phyloP scores from a whole-genome alignment of 2,113 vertebrate species.

The Melanerpes aurifrons region DNA sequence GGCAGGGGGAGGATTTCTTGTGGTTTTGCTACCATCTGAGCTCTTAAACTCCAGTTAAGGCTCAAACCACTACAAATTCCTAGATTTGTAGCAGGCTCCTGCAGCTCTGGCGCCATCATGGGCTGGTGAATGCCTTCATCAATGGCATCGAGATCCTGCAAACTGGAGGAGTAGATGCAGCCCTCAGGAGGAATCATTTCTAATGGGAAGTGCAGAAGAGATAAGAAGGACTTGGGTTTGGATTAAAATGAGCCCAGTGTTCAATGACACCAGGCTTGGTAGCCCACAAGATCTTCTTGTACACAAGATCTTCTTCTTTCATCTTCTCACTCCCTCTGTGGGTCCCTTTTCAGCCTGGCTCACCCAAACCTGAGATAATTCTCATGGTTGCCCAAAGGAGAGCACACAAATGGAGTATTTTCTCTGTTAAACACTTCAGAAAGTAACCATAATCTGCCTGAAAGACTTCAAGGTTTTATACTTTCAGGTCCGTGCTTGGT shows the following conservation, averaged over 20 bases:
- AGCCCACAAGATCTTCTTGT: not conserved
- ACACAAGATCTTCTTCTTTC: not conserved
- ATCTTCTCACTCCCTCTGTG: no score
- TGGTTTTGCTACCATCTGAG: no score
- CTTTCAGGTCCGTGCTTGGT: not conserved
- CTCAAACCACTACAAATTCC: not conserved
- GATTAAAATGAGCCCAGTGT: not conserved
- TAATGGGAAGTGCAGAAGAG: not conserved
- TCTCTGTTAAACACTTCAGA: not conserved
- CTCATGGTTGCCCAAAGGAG: not conserved
- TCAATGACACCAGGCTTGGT: not conserved
- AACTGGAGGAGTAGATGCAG: not conserved
- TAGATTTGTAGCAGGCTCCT: not conserved
- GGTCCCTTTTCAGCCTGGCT: not conserved
- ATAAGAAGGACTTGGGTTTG: not conserved
- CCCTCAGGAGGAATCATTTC: fast-evolving
- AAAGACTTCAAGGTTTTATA: not conserved
- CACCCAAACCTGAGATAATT: not conserved
- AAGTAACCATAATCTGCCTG: not conserved
- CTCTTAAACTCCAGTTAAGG: no score
- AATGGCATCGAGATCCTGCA: fast-evolving
- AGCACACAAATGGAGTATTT: not conserved
- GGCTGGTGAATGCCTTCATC: no score
- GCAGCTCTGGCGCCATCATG: not conserved
- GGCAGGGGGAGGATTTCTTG: no score